Base-by-base conservation (phyloP, 2,888 invertebrate genomes). In the Leptinotarsa rubiginosa region DNA sequence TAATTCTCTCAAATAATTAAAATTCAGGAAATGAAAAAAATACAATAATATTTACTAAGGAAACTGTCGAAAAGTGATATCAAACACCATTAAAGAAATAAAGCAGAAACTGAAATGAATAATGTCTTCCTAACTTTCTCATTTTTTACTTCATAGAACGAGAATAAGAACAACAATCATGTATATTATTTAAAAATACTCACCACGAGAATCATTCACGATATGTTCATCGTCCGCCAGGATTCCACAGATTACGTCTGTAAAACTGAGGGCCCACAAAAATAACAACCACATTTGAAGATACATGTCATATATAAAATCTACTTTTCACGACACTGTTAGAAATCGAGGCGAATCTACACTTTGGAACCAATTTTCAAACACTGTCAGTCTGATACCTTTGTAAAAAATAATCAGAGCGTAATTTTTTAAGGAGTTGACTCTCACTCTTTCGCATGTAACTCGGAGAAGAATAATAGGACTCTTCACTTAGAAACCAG, bases 211-310 rank as follows among this genome's bases (percentile, higher is more conserved):
- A 68, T 83, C 82, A 16, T 77, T 77, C n/a, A 83, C 72, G 13
- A 77, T 79, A 1, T 83, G 76, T n/a, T 82, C 78, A 74, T 87
- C 87, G 75, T 87, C 87, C 3, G 86, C 83, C 22, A 87, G 66
- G 72, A 86, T 85, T n/a, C 84, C 84, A 41, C 49, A 74, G 15
- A 71, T 77, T 41, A 75, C 75, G 78, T 86, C 87, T 67, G 85
- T 84, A 62, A 86, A 82, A 80, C 85, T 86, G 13, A 87, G 79
- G 1, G 86, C 86, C 84, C 86, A 85, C 75, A 87, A 79, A 70
- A 87, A 86, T 73, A 87, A 77, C 85, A 87, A 85, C 87, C 87
- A 87, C 83, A 81, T 83, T 70, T 86, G 82, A 49, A 85, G 75
- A 78, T 84, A 83, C 86, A 86, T 86, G 69, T 74, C 79, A 69